Base-by-base conservation (phyloP, 2,888 invertebrate genomes). In the Chrysolina americana region DNA sequence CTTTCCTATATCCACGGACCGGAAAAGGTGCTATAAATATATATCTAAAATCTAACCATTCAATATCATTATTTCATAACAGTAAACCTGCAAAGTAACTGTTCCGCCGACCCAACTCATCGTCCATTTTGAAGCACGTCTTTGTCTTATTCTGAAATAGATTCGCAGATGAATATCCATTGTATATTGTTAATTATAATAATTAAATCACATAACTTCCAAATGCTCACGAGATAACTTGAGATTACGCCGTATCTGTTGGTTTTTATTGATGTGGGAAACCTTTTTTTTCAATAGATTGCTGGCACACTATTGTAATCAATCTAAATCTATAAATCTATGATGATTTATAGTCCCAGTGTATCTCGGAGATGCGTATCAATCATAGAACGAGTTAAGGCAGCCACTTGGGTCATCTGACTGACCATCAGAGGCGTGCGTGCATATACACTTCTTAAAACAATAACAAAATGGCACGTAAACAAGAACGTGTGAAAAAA, bases 31-130 rank as follows among this genome's bases (percentile, higher is more conserved):
- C 53, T 41, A 68, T 68, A 68, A 53, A 68, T 53, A 68, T 41
- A 68, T 68, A 56, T 68, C 68, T 41, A 41, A 36, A 41, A 68
- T 68, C 68, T 53, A 68, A 41, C 56, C 41, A 68, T 28, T 68
- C 56, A 21, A 21, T 68, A 68, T 68, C 68, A 41, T 68, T 68
- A 68, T 68, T 68, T 68, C 53, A 53, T 68, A 68, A 68, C 68
- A 68, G 68, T 68, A 68, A 68, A 68, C 41, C 28, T 41, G 41
- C 68, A 36, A 48, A 50, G 28, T 66, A 68, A 68, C 68, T 68
- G 68, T 68, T 53, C 17, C 21, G 10, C 65, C 36, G 28, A 13
- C 47, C 47, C 17, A n/a, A 36, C 48, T 28, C 50, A 36, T 17
- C 48, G 28, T 68, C 68, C 41, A 53, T 50, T 41, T 44, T 68